Conservation (phyloP, 2,888 invertebrate species). For the Drosophila rellima region DNA sequence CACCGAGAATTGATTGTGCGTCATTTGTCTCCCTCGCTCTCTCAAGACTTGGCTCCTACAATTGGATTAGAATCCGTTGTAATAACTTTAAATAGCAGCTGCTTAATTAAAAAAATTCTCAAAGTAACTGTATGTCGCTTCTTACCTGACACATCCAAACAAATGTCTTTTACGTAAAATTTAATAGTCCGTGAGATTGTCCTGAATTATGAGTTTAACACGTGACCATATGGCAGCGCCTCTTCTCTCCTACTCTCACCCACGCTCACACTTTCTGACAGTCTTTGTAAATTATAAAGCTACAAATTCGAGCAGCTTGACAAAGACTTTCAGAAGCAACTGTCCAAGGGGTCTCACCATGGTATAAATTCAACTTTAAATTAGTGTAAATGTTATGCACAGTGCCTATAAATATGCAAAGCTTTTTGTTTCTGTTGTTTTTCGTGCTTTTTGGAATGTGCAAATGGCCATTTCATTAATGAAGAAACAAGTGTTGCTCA, state of each 20-base stretch:
- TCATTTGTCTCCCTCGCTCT: conserved; percentile 55
- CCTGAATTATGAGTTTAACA: conserved; percentile 70
- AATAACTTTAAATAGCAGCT: conserved; percentile 62
- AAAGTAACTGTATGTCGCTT: not conserved
- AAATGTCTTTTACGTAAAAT: conserved; percentile 64
- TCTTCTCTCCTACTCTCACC: not conserved
- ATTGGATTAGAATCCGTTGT: conserved; percentile 59
- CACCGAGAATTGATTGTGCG: conserved; percentile 65
- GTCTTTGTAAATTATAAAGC: conserved; percentile 42
- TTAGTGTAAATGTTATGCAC: conserved; percentile 65
- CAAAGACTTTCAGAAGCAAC: conserved; percentile 37
- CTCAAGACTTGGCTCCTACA: conserved; percentile 19
- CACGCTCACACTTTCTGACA: not conserved
- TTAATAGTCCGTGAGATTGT: conserved; percentile 67
- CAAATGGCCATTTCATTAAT: conserved; percentile 62
- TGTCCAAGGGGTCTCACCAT: not conserved
- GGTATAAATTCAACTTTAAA: conserved; percentile 52
- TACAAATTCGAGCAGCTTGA: conserved; percentile 44
- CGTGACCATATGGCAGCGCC: conserved; percentile 74
- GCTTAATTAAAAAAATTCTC: conserved; percentile 64
- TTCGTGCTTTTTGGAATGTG: conserved; percentile 2
- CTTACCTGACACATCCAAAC: conserved; percentile 57
- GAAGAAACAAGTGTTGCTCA: conserved; percentile 50
- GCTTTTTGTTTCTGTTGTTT: conserved; percentile 21
- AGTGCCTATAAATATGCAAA: conserved; percentile 70